Percentiles rank a stretch among this genome's conserved stretches.
Evolutionary conservation across 1,140 invertebrate genomes (phyloP).

Genomic region (Charaxes varanes): DNA sequence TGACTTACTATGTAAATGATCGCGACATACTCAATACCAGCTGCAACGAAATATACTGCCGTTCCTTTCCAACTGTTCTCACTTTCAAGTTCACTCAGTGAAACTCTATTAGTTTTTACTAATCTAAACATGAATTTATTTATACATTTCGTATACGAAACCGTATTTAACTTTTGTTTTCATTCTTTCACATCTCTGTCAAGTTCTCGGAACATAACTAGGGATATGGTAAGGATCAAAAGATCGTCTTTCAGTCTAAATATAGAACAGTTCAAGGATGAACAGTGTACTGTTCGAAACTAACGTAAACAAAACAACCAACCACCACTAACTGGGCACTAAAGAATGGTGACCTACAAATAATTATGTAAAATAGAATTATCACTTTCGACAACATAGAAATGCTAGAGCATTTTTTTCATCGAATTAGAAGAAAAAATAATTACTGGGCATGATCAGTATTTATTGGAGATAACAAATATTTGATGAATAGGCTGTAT

Average conservation of each 20-base stretch:
- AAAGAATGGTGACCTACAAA: constrained; percentile 46
- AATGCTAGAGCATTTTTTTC: not conserved
- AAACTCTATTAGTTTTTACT: no score
- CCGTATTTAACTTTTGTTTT: not conserved
- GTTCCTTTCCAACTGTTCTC: constrained; percentile 29
- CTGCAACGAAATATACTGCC: constrained; percentile 46
- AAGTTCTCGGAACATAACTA: constrained; percentile 14
- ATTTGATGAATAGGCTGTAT: no score
- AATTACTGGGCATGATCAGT: no score
- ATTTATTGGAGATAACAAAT: no score
- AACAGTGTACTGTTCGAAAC: constrained; percentile 27
- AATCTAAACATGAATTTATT: not conserved
- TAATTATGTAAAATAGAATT: constrained; percentile 34
- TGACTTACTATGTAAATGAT: constrained; percentile 70
- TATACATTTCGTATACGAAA: not conserved
- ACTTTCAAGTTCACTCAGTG: constrained; percentile 31
- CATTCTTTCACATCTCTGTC: constrained; percentile 12
- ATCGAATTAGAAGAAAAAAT: no score
- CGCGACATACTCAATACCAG: constrained; percentile 52
- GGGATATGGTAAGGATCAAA: constrained; percentile 21
- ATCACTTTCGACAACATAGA: no score
- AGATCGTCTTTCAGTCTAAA: constrained; percentile 27
- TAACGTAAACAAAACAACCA: constrained; percentile 29
- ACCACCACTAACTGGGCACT: constrained; percentile 26
- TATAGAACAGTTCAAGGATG: constrained; percentile 34